Conservation (phyloP, 2,888 invertebrate species). For the Conistra vaccinii region DNA sequence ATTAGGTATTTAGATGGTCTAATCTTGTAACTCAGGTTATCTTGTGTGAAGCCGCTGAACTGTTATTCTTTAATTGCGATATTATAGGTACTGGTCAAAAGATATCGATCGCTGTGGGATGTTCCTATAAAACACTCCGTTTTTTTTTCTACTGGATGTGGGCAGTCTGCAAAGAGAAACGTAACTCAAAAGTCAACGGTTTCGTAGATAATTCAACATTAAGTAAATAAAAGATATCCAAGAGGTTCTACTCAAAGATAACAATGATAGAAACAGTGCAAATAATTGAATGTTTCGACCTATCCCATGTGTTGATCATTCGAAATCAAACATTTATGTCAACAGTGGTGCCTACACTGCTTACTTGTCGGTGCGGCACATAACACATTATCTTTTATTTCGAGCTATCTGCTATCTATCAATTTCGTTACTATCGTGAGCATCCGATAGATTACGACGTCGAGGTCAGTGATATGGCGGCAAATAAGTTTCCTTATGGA, state of each 20-base stretch:
- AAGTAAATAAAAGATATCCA: not conserved
- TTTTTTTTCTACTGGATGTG: not conserved
- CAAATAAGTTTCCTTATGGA: conserved; percentile 1
- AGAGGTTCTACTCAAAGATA: not conserved
- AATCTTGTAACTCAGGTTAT: conserved; percentile 11
- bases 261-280: not conserved
- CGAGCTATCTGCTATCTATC: conserved; percentile 35
- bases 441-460: conserved; percentile 11
- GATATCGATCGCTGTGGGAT: not conserved
- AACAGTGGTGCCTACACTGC: not conserved
- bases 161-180: not conserved
- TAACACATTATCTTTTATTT: conserved; percentile 19
- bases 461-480: conserved; percentile 29
- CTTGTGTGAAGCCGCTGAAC: conserved; percentile 7
- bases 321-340: not conserved
- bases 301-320: not conserved
- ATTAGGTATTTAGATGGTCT: conserved; percentile 2
- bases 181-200: not conserved
- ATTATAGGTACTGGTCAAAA: not conserved
- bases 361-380: not conserved
- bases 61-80: conserved; percentile 6
- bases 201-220: conserved; percentile 12
- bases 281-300: conserved; percentile 3
- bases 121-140: not conserved
- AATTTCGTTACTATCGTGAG: conserved; percentile 45